Base-by-base conservation (phyloP, 2,113 vertebrate genomes). In the Pagrus major region DNA sequence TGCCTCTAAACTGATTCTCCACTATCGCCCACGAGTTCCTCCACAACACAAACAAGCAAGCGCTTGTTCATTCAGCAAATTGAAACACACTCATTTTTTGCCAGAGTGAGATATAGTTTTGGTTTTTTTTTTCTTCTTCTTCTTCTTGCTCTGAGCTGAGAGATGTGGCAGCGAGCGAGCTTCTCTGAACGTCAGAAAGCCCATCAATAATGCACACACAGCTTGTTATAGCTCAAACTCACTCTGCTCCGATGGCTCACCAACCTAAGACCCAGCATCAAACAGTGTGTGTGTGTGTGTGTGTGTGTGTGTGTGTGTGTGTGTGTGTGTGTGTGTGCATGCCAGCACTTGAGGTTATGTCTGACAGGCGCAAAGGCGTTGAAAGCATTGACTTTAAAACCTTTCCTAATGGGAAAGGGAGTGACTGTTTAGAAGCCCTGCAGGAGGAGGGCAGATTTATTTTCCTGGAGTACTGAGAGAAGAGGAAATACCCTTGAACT, bases 191-290 rank as follows among this genome's bases (percentile, higher is more conserved):
- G 68, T 58, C 82, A 85, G 83, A 85, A 52, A 86, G 66, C 46
- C 20, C 86, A 93, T 94, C 87, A 94, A 94, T 94, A 94, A 94
- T 93, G 91, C 84, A 92, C 71, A 83, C 52, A 33, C 79, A 84
- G 90, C 92, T 91, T 92, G 89, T 92, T 92, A 90, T 86, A 88
- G 84, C 90, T 93, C 87, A 72, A 76, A 82, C 77, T 83, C 86
- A 63, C 85, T 88, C 76, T 66, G 78, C 86, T 81, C 78, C 42
- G 60, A 81, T 85, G 86, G 87, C 83, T 87, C 82, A 74, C 86
- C 83, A 91, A 85, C 59, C 80, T 78, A 81, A 85, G 86, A 84
- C 65, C 56, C 70, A 60, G 58, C 85, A 91, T 91, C 85, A 92
- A 88, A 93, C 76, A 86, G 37, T 73, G 21, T 63, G 49, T 64